Conservation (phyloP, 1,140 invertebrate genomes). For the Asbolus verrucosus region DNA sequence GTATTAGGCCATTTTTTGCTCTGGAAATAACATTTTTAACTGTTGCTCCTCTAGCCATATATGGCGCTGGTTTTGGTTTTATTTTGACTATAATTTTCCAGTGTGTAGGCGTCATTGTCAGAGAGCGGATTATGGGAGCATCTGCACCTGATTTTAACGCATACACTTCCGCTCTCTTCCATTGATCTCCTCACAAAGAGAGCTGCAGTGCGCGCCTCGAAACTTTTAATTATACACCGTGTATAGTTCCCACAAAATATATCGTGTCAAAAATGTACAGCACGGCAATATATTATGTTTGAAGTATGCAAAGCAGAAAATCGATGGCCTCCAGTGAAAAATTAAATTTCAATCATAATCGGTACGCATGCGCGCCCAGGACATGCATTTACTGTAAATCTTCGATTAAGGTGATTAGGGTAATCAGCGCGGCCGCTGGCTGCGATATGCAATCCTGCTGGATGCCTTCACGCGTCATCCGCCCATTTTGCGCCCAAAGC, state of each 20-base stretch:
- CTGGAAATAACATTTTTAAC: no score
- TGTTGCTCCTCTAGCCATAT: no score
- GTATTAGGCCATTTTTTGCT: no score
- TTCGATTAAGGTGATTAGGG: conserved; percentile 59
- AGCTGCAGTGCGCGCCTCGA: no score
- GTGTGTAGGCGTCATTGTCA: no score
- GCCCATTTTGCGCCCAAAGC: conserved; percentile 15
- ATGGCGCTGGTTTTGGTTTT: no score
- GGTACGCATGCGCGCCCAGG: conserved; percentile 50
- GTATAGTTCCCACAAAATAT: conserved; percentile 43
- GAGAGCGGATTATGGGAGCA: no score
- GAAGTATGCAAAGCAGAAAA: conserved; percentile 49
- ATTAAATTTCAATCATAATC: conserved; percentile 56
- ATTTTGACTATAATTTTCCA: no score
- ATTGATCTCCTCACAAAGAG: no score
- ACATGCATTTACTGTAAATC: conserved; percentile 55
- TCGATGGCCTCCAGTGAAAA: conserved; percentile 53
- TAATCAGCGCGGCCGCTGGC: conserved; percentile 54
- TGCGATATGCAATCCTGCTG: conserved; percentile 30
- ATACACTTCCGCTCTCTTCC: no score
- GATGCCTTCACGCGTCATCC: conserved; percentile 50
- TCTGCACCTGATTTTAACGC: no score
- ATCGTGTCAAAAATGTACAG: conserved; percentile 42
- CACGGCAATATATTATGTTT: conserved; percentile 49
- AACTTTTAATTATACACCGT: conserved; percentile 48